These are phyloP conservation scores for Busseola fusca DNA, from an alignment of 2,888 invertebrate species.

Conservation along the genomic window DNA sequence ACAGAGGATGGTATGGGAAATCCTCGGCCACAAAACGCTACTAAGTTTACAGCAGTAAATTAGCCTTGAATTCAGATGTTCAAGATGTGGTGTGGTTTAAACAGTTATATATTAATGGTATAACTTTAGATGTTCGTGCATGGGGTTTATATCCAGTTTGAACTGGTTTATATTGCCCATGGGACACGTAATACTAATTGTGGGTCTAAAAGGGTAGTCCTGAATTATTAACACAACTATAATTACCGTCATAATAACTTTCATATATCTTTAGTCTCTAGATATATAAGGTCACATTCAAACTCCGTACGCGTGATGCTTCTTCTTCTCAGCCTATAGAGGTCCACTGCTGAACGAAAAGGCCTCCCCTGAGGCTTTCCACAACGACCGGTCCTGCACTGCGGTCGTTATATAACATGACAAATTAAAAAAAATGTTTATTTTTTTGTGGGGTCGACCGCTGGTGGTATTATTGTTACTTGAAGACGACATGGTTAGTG, in stretches of 20 bases:
- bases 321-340: too few species aligned
- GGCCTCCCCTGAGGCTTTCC: too few species aligned
- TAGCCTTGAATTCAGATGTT: slow-evolving; percentile 7
- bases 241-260: slow-evolving; percentile 16
- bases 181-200: slow-evolving; percentile 28
- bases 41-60: slow-evolving; percentile 34
- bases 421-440: too few species aligned
- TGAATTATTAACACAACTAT: slow-evolving; percentile 20
- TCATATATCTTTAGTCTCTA: background rate
- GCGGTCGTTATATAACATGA: too few species aligned
- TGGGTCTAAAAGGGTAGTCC: slow-evolving; percentile 34
- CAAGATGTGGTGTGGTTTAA: slow-evolving; percentile 3
- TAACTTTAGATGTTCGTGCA: slow-evolving; percentile 31
- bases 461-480: background rate
- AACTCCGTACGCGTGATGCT: too few species aligned
- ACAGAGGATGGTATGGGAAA: background rate
- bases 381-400: too few species aligned
- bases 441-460: background rate
- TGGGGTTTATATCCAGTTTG: slow-evolving; percentile 25
- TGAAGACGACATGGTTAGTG: background rate
- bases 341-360: too few species aligned
- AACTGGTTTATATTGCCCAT: slow-evolving; percentile 26
- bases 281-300: background rate
- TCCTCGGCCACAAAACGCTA: background rate
- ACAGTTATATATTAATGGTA: slow-evolving; percentile 44